Percentiles rank a stretch among this genome's conserved stretches.
These are phyloP conservation scores for Pegoplata infirma DNA, from an alignment of 2,888 invertebrate genomes.

Conservation along the genomic window DNA sequence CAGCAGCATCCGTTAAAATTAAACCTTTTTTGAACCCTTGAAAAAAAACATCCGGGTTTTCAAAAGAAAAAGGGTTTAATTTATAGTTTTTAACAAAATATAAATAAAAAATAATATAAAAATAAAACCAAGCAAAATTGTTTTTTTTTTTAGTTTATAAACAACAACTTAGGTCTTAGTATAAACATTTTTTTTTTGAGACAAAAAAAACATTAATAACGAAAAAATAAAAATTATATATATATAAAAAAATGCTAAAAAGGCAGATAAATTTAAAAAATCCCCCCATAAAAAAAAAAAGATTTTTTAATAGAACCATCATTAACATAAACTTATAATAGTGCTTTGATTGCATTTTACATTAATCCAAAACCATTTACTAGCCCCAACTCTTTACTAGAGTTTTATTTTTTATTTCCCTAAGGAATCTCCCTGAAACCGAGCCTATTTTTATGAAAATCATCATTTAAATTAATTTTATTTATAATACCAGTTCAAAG, in stretches of 20 bases:
- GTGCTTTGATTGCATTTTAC: slow-evolving; percentile 45
- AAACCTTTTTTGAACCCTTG: slow-evolving; percentile 11
- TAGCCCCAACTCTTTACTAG: too few relatives aligned
- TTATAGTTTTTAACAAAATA: background rate
- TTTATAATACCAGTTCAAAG: slow-evolving; percentile 14
- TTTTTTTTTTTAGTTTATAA: slow-evolving; percentile 36
- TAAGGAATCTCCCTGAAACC: background rate
- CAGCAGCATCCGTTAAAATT: slow-evolving; percentile 43
- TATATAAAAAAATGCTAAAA: slow-evolving; percentile 19
- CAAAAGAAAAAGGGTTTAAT: background rate
- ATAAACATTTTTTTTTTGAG: slow-evolving; percentile 37
- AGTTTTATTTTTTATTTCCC: too few relatives aligned
- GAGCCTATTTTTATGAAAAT: background rate
- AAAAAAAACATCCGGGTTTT: slow-evolving; percentile 20
- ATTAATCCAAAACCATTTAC: background rate
- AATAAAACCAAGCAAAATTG: background rate
- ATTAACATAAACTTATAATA: slow-evolving; percentile 23
- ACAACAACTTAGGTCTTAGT: slow-evolving; percentile 27
- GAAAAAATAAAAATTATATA: background rate
- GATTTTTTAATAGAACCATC: slow-evolving; percentile 50
- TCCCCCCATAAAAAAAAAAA: slow-evolving; percentile 6
- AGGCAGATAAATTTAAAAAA: background rate
- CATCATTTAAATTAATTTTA: slow-evolving; percentile 14
- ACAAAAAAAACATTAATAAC: slow-evolving; percentile 4
- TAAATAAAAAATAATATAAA: slow-evolving; percentile 4